These are phyloP conservation scores for Saguinus imperator DNA, from an alignment of 2,113 vertebrate species.

Conservation along the genomic window DNA sequence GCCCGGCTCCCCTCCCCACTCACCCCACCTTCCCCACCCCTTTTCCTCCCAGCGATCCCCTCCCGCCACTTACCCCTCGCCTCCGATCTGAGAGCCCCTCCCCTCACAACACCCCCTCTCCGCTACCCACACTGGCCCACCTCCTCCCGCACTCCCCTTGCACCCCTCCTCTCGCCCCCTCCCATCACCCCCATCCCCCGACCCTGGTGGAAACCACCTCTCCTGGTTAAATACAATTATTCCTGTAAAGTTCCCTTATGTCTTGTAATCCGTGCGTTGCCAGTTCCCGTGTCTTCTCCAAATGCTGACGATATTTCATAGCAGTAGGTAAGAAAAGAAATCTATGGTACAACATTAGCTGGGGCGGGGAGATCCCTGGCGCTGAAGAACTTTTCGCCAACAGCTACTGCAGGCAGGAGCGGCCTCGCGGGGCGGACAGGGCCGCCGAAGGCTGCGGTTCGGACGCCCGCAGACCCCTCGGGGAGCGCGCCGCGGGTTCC, in stretches of 20 bases:
- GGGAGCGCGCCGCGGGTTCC: not conserved
- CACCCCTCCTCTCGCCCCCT: not conserved
- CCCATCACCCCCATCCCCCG: not conserved
- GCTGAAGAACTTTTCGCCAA: not conserved
- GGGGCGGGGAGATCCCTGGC: not conserved
- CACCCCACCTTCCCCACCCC: too few relatives aligned
- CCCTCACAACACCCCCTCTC: not conserved
- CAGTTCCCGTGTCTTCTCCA: not conserved
- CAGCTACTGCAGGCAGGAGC: not conserved
- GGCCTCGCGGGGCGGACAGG: not conserved
- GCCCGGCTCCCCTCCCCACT: too few relatives aligned
- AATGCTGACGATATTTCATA: not conserved
- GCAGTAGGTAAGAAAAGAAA: not conserved
- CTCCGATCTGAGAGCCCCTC: not conserved
- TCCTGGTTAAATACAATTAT: not conserved
- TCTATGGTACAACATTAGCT: accelerated
- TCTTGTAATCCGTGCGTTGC: not conserved
- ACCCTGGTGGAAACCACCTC: not conserved
- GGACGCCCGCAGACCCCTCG: not conserved
- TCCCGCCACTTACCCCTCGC: too few relatives aligned
- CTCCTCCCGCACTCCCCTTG: not conserved
- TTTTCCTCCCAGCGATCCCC: not conserved
- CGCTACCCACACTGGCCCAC: not conserved
- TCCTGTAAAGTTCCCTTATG: not conserved
- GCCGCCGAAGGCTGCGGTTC: not conserved